Base-by-base conservation (phyloP, 2,113 vertebrate species). In the Nothobranchius furzeri region DNA sequence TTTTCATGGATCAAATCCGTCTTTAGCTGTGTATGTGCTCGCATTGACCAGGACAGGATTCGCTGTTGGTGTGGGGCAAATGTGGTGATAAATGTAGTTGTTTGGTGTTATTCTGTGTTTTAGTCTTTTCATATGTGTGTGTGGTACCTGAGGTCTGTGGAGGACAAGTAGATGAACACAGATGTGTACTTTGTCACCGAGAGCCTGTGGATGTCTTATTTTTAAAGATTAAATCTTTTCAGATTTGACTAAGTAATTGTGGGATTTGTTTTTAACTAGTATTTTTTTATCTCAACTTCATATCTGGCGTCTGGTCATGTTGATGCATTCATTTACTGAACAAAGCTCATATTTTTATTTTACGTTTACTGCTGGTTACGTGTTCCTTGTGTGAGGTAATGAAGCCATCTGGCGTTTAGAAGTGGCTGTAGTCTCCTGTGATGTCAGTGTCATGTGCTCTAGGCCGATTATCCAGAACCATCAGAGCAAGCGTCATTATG, bases 41-140 rank as follows among this genome's bases (percentile, higher is more conserved):
- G 46, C 53, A 74, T 80, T 80, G 87, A 85, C 87, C 87, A 90
- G 84, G 79, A 81, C 69, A 67, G 49, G 81, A 87, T 84, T 86
- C 69, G 62, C 54, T 72, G 56, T 86, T 47, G 58, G 36, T 24
- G 40, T 57, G 45, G 47, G 63, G 74, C 86, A 49, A 73, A 56
- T 70, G 78, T 84, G 66, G 76, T 78, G 72, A 35, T 57, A 47
- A 11, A 24, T 58, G 62, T 80, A 60, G 62, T 64, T 65, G 71
- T 71, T 55, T 24, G n/a, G 47, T 60, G 52, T 25, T 24, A 17
- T 17, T 82, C 62, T 70, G 50, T 68, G 62, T 63, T 61, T 37
- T 53, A 72, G 66, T 65, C 12, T 37, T 63, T 42, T 11, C 48
- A 45, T 20, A 20, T 70, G 11, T 79, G 42, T 79, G 42, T 70